A percentile compares a stretch with the other conserved stretches of the same genome.
Conservation (phyloP, 2,113 vertebrate species). For the Phocoena phocoena region DNA sequence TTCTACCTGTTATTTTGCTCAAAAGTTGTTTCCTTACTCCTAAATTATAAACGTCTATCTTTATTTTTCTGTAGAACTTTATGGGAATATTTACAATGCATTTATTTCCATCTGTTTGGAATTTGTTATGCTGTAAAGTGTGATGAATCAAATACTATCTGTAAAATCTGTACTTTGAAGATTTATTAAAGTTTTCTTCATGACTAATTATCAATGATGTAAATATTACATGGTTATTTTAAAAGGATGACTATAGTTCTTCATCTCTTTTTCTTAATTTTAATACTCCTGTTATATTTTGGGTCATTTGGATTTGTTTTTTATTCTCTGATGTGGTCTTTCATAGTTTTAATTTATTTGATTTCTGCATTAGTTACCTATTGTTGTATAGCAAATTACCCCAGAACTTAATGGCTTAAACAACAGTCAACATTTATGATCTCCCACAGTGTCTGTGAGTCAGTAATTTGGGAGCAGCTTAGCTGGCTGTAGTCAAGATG, state of each 20-base stretch:
- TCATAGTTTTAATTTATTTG: too few relatives aligned
- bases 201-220: not conserved
- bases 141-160: not conserved
- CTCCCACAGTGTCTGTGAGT: too few relatives aligned
- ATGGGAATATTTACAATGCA: not conserved
- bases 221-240: not conserved
- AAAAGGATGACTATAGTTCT: not conserved
- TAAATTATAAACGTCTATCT: not conserved
- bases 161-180: not conserved
- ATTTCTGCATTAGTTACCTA: too few relatives aligned
- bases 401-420: too few relatives aligned
- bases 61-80: not conserved
- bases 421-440: too few relatives aligned
- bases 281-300: too few relatives aligned
- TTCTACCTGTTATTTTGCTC: not conserved
- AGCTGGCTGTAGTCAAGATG: not conserved
- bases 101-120: not conserved
- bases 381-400: too few relatives aligned
- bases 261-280: too few relatives aligned
- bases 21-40: not conserved
- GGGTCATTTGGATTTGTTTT: too few relatives aligned
- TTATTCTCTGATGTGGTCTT: too few relatives aligned
- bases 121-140: not conserved
- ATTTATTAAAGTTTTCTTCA: not conserved
- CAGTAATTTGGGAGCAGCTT: too few relatives aligned